Percentiles rank a stretch among this genome's conserved stretches.
These are phyloP conservation scores for Cryptophagus acutangulus DNA, from an alignment of 2,888 invertebrate genomes.

Conservation along the genomic window DNA sequence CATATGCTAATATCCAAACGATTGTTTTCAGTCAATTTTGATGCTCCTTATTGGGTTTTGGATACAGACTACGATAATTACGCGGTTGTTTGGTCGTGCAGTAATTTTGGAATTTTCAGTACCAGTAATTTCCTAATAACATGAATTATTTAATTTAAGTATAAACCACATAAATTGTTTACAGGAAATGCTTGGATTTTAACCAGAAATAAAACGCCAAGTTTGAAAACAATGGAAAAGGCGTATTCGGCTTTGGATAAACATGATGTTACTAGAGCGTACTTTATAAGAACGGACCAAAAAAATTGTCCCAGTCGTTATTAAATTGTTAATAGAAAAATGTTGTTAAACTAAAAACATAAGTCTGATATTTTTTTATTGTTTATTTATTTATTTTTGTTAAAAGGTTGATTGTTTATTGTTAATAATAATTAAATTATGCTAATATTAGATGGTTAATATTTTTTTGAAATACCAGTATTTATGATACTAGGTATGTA, in stretches of 20 bases:
- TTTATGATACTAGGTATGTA: too few relatives aligned
- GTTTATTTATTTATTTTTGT: slow-evolving; percentile 1
- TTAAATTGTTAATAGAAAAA: slow-evolving; percentile 1
- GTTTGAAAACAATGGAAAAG: slow-evolving; percentile 54
- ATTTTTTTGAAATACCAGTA: too few relatives aligned
- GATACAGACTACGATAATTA: slow-evolving; percentile 60
- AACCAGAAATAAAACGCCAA: slow-evolving; percentile 57
- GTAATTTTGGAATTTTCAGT: slow-evolving; percentile 53
- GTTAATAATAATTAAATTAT: too few relatives aligned
- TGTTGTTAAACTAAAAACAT: too few relatives aligned
- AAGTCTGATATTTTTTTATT: not conserved
- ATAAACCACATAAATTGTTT: slow-evolving; percentile 18
- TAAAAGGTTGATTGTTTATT: too few relatives aligned
- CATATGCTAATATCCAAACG: not conserved
- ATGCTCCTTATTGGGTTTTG: slow-evolving; percentile 60
- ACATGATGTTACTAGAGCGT: slow-evolving; percentile 54
- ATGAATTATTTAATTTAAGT: slow-evolving; percentile 25
- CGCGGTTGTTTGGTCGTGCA: slow-evolving; percentile 61
- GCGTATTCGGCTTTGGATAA: slow-evolving; percentile 56
- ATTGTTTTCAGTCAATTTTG: slow-evolving; percentile 46
- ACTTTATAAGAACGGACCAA: slow-evolving; percentile 61
- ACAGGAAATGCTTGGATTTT: slow-evolving; percentile 57
- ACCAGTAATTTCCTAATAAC: slow-evolving; percentile 52
- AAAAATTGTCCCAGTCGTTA: slow-evolving; percentile 49
- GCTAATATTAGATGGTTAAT: too few relatives aligned